Percentiles rank a stretch among this genome's conserved stretches.
These are phyloP conservation scores for Leptonema lineaticorne DNA, from an alignment of 1,140 invertebrate genomes.

Conservation along the genomic window DNA sequence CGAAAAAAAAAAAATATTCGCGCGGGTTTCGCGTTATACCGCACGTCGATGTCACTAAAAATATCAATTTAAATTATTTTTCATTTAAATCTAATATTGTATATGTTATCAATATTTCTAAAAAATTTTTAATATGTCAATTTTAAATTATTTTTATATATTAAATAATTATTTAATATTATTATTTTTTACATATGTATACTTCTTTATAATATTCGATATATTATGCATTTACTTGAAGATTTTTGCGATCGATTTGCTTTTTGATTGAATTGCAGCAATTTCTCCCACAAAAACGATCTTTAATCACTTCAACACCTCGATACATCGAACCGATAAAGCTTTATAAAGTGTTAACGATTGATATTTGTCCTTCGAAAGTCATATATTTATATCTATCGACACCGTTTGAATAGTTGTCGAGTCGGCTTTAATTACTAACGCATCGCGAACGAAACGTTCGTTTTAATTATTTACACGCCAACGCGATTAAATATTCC, in stretches of 20 bases:
- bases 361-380: neutral
- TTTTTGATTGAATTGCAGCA: no score
- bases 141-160: neutral
- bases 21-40: neutral
- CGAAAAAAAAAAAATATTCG: neutral
- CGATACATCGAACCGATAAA: no score
- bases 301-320: no score
- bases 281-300: no score
- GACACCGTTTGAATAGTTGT: no score
- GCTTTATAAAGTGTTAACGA: no score
- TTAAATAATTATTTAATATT: neutral
- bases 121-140: neutral
- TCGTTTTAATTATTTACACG: constrained; percentile 10
- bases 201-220: no score
- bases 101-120: no score
- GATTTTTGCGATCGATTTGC: no score
- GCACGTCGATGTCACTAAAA: neutral
- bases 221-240: no score
- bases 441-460: neutral
- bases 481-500: neutral
- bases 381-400: neutral
- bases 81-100: no score
- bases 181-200: neutral
- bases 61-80: no score
- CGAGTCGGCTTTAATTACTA: neutral